Evolutionary conservation across 2,888 invertebrate genomes (phyloP), one percentile per base, ranked within the genome.

Genomic region (Metalampra italica): DNA sequence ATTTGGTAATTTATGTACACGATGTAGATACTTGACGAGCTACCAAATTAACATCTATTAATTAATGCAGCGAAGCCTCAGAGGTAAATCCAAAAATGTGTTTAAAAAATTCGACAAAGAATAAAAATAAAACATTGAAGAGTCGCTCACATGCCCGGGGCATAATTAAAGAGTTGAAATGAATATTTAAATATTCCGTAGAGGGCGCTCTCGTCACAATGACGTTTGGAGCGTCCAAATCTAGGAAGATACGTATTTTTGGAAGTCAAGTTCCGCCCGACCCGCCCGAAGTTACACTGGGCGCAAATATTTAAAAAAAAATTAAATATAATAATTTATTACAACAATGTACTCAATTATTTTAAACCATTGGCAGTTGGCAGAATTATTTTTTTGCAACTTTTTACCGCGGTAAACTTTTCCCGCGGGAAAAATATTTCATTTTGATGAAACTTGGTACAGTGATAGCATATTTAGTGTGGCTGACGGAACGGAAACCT

Each of bases 91-190:
- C 32, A 37, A 29, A 34, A 46, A 41, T 34, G 34, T 22, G 60
- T 58, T 60, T 57, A 57, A 64, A 65, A 68, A 71, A 66, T 64
- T 62, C 60, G 61, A 62, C 62, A 65, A 71, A 73, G 79, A 78
- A 71, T 61, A 71, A 73, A 59, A 64, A 70, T 68, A 70, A 68
- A 75, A 70, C 22, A 75, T 70, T 53, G 49, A 46, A 68, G 67
- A 71, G 60, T 63, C 69, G 68, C 80, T 80, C 86, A 86, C 78
- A 85, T 86, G 83, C 77, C 77, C 78, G 76, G 66, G 74, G 84
- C 80, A 84, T 86, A 87, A 88, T 88, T 88, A 88, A 86, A 83
- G 82, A 80, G 82, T 71, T 76, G 71, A 75, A 81, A 89, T 89
- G 88, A 89, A 89, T 88, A 88, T 89, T 89, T 83, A 88, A 87